Evolutionary conservation across 2,113 vertebrate genomes (phyloP).

Genomic region (Callospermophilus lateralis): DNA sequence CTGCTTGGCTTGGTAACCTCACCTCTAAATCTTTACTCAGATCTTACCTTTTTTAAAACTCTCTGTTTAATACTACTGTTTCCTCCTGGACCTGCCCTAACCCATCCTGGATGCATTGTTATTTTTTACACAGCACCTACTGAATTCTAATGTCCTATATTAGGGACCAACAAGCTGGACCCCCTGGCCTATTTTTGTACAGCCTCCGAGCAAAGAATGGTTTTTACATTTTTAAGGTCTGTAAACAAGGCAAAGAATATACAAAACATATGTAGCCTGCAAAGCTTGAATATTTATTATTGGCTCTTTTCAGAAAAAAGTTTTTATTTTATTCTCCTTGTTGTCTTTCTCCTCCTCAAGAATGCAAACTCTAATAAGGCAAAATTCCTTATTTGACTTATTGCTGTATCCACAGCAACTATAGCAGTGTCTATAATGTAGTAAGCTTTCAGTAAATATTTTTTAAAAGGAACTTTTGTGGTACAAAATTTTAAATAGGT

Average conservation of each 20-base stretch:
- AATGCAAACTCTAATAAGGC: neutral
- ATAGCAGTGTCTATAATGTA: conserved; percentile 26
- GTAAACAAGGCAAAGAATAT: conserved; percentile 27
- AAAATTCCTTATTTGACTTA: conserved; percentile 47
- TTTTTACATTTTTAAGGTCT: conserved; percentile 34
- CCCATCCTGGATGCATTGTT: neutral
- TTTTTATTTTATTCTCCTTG: conserved; percentile 18
- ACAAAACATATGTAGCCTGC: neutral
- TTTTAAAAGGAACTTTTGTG: conserved; percentile 1
- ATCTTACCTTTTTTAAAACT: neutral
- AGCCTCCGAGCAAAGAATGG: neutral
- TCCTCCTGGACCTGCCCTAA: neutral
- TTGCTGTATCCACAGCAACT: neutral
- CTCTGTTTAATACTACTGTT: neutral
- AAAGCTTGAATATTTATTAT: conserved; percentile 12
- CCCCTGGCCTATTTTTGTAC: conserved; percentile 32
- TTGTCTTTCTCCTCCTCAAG: neutral
- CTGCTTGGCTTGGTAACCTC: neutral
- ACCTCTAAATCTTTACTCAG: conserved; percentile 7
- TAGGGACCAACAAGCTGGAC: neutral
- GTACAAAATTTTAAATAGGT: conserved; percentile 43
- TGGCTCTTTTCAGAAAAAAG: neutral
- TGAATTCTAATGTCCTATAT: neutral
- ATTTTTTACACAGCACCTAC: neutral
- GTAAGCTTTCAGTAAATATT: conserved; percentile 34